phyloP scores from a whole-genome alignment of 2,888 invertebrate genomes.

The Athrips mouffetella region DNA sequence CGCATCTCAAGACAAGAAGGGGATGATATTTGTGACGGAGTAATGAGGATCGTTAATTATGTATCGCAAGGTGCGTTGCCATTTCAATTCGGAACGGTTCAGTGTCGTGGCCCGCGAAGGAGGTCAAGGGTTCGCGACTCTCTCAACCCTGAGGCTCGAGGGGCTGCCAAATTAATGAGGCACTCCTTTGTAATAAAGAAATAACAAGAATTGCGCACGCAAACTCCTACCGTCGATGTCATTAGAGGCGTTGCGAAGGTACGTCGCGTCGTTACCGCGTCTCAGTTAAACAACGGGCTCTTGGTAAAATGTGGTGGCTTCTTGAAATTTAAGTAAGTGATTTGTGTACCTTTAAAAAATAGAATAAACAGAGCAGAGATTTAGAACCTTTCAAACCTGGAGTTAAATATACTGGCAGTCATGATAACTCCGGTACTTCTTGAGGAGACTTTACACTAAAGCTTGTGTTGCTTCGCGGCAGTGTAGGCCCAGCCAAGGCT shows the following conservation, averaged over 20 bases:
- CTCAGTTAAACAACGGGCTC: constrained; percentile 66
- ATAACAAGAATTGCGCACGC: constrained; percentile 79
- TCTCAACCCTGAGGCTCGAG: constrained; percentile 75
- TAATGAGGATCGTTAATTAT: constrained; percentile 77
- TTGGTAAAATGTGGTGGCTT: constrained; percentile 33
- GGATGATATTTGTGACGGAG: constrained; percentile 56
- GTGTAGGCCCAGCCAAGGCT: no score
- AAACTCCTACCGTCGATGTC: constrained; percentile 67
- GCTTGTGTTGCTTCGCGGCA: no score
- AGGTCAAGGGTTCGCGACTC: constrained; percentile 76
- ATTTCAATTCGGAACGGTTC: constrained; percentile 63
- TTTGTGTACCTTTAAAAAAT: background rate
- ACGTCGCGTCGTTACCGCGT: constrained; percentile 62
- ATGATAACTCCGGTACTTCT: no score
- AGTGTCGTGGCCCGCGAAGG: constrained; percentile 66
- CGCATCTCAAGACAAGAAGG: constrained; percentile 22
- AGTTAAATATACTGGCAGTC: no score
- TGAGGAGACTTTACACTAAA: no score
- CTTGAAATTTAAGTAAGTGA: constrained; percentile 5
- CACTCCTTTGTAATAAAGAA: constrained; percentile 80
- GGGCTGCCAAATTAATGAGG: constrained; percentile 79
- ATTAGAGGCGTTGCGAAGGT: constrained; percentile 5
- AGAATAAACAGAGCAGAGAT: no score
- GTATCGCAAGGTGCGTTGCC: constrained; percentile 72
- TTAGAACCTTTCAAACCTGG: no score